Evolutionary conservation across 92 coral and sea anemone genomes (phyloP).

Genomic region (Plumapathes pennacea): DNA sequence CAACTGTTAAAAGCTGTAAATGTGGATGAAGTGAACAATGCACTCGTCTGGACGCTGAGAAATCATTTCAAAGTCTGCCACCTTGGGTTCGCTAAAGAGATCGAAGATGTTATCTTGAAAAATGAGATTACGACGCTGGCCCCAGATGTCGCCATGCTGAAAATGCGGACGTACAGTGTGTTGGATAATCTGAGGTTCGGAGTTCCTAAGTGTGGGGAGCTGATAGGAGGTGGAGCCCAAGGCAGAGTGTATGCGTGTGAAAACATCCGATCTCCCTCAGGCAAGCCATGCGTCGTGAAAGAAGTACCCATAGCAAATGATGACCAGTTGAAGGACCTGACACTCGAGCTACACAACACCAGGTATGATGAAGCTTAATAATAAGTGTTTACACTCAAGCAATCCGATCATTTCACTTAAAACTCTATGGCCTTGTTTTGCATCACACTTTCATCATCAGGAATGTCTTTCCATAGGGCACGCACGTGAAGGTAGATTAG

Average conservation of each 20-base stretch:
- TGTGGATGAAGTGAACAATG: slow-evolving; percentile 5
- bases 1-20: slow-evolving; percentile 27
- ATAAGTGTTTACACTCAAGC: too few relatives aligned
- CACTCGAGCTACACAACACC: slow-evolving; percentile 64
- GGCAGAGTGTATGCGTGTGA: slow-evolving; percentile 53
- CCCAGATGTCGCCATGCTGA: slow-evolving; percentile 60
- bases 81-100: slow-evolving; percentile 30
- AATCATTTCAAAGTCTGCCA: slow-evolving; percentile 42
- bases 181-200: slow-evolving; percentile 51
- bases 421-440: too few relatives aligned
- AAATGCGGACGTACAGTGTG: slow-evolving; percentile 58
- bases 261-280: slow-evolving; percentile 52
- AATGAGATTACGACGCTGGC: slow-evolving; percentile 31
- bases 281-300: slow-evolving; percentile 66
- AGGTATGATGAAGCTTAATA: slow-evolving; percentile 29
- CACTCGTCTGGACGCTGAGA: slow-evolving; percentile 18
- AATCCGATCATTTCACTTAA: too few relatives aligned
- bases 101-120: slow-evolving; percentile 39
- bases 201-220: slow-evolving; percentile 43
- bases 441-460: too few relatives aligned
- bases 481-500: too few relatives aligned
- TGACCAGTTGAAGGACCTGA: slow-evolving; percentile 59
- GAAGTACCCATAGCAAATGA: slow-evolving; percentile 44
- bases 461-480: too few relatives aligned
- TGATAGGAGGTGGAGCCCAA: slow-evolving; percentile 64